These are phyloP conservation scores for Selenia dentaria DNA, from an alignment of 2,888 invertebrate genomes.

Conservation along the genomic window DNA sequence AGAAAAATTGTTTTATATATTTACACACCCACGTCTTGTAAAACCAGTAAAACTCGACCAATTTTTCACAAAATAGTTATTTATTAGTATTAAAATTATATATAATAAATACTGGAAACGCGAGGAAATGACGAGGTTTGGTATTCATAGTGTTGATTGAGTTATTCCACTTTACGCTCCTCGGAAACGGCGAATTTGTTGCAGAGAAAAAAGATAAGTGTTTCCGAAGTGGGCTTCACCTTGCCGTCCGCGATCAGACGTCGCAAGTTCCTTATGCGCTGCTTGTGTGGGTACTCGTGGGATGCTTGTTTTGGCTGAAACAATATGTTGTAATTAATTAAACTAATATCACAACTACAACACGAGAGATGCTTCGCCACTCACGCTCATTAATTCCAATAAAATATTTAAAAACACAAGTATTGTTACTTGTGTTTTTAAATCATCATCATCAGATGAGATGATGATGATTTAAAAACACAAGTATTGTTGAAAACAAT, in stretches of 20 bases:
- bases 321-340: conserved; percentile 18
- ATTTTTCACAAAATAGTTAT: conserved; percentile 24
- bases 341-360: too few species aligned
- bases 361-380: too few species aligned
- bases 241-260: conserved; percentile 73
- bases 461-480: too few species aligned
- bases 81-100: conserved; percentile 32
- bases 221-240: conserved; percentile 75
- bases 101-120: conserved; percentile 23
- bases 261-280: conserved; percentile 85
- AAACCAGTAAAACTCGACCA: conserved; percentile 5
- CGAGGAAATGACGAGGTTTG: conserved; percentile 11
- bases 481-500: too few species aligned
- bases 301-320: conserved; percentile 45
- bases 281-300: conserved; percentile 85
- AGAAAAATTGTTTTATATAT: conserved; percentile 63
- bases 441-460: too few species aligned
- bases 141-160: background rate
- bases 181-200: conserved; percentile 79
- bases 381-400: too few species aligned
- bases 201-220: conserved; percentile 79
- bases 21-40: conserved; percentile 41
- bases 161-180: conserved; percentile 51
- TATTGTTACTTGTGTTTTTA: too few species aligned
- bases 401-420: too few species aligned